These are phyloP conservation scores for Yoshiicerus persimilis DNA, from an alignment of 1,140 invertebrate genomes.

Conservation along the genomic window DNA sequence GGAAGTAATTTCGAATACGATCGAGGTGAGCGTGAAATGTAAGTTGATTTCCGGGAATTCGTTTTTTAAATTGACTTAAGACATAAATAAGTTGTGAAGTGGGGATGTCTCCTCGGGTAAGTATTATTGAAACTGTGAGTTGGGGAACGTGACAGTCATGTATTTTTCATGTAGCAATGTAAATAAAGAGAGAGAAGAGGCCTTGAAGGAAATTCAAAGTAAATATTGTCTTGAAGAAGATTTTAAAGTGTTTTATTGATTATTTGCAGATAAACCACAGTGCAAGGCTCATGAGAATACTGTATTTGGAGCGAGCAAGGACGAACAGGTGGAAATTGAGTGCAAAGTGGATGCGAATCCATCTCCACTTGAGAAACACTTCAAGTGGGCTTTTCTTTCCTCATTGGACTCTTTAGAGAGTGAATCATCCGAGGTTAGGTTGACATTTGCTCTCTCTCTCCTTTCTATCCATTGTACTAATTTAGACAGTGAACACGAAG, in stretches of 20 bases:
- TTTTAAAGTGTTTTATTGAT: slow-evolving; percentile 6
- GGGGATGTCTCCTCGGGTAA: background rate
- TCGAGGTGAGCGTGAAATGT: slow-evolving; percentile 6
- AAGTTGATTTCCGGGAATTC: background rate
- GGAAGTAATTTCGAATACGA: background rate
- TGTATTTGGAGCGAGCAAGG: background rate
- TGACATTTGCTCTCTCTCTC: background rate
- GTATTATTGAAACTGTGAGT: background rate
- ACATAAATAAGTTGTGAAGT: too few relatives aligned
- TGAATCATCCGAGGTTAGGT: slow-evolving; percentile 1
- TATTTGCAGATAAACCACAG: background rate
- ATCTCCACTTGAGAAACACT: background rate
- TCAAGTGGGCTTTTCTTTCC: background rate
- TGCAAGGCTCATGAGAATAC: slow-evolving; percentile 6
- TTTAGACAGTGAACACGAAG: background rate
- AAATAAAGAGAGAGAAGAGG: background rate
- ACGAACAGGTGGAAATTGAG: slow-evolving; percentile 19
- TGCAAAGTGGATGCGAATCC: slow-evolving; percentile 7
- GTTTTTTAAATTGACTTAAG: too few relatives aligned
- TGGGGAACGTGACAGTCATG: background rate
- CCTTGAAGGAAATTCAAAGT: background rate
- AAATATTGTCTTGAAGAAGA: background rate
- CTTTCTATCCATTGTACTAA: background rate
- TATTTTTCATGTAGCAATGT: background rate
- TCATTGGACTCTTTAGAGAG: background rate